Evolutionary conservation across 2,797 vertebrate species (phyloP), one percentile per base, ranked within the genome.

Genomic region (Notolabrus celidotus): DNA sequence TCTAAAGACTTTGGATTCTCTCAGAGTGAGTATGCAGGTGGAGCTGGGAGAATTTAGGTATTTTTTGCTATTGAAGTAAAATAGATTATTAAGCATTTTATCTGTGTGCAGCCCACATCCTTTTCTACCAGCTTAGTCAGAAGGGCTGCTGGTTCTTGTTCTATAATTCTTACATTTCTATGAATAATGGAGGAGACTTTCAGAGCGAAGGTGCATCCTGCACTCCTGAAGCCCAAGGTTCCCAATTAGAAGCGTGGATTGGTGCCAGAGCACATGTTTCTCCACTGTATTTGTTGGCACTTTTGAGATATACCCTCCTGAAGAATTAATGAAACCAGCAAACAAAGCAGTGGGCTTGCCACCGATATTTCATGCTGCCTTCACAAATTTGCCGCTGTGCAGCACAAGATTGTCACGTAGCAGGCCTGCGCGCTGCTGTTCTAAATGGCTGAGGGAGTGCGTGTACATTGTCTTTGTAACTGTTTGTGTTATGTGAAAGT

Each of bases 241-340:
- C 88, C 86, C 91, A 92, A 94, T 94, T 94, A 93, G 91, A 91
- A 86, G 85, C 78, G 71, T 91, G 89, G 91, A 93, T 87, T 74
- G 88, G 86, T 92, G 93, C 93, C 94, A 94, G 89, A 91, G 92
- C 86, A 91, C 92, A 93, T 94, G 89, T 92, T 92, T 91, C 82
- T 83, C 67, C 80, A 84, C 87, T 86, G 89, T 88, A 87, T 90
- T 90, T 89, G 90, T 92, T 93, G 92, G 90, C 92, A 93, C 92
- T 93, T 92, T 93, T 89, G 86, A 93, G 89, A 93, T 87, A 87
- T 85, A 89, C 73, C 83, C 91, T 92, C 86, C 91, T 94, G 86
- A 94, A 94, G 91, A 94, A 94, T 94, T 93, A 92, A 94, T 94
- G 93, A 93, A 93, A 93, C 76, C 86, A 85, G 77, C 89, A 90